Percentiles rank a stretch among this genome's conserved stretches.
These are phyloP conservation scores for Malurus elegans DNA, from an alignment of 2,113 vertebrate genomes.

Conservation along the genomic window DNA sequence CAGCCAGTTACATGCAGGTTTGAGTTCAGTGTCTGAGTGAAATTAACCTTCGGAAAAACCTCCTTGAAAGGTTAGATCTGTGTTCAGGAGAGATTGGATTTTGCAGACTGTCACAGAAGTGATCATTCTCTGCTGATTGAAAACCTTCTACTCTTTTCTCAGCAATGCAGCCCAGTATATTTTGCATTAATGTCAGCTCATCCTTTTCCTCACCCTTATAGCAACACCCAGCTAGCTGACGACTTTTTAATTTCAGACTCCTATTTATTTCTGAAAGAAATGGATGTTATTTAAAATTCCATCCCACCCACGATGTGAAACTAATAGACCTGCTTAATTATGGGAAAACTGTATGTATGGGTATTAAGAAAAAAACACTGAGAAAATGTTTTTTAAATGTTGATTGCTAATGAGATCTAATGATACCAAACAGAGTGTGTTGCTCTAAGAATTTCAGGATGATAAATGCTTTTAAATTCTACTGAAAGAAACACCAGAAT, in stretches of 20 bases:
- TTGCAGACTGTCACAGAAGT: conserved; percentile 28
- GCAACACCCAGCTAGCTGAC: conserved; percentile 50
- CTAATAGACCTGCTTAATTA: conserved; percentile 77
- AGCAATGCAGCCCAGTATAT: neutral
- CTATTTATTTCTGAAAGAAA: conserved; percentile 69
- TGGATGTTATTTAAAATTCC: conserved; percentile 73
- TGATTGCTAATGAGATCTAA: conserved; percentile 73
- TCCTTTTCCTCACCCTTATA: conserved; percentile 22
- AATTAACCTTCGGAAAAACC: conserved; percentile 12
- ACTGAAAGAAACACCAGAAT: conserved; percentile 25
- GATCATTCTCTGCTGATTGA: conserved; percentile 13
- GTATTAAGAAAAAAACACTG: conserved; percentile 55
- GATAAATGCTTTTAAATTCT: conserved; percentile 64
- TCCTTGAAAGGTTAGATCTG: conserved; percentile 28
- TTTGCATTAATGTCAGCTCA: conserved; percentile 8
- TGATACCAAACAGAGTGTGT: conserved; percentile 66
- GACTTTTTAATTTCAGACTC: conserved; percentile 56
- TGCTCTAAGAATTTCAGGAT: conserved; percentile 53
- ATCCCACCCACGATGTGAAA: conserved; percentile 70
- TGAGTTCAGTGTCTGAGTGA: neutral
- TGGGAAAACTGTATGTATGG: conserved; percentile 54
- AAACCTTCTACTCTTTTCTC: neutral
- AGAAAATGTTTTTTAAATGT: conserved; percentile 74
- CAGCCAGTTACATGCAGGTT: neutral
- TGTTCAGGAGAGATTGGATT: neutral